Evolutionary conservation across 2,113 vertebrate species (phyloP).

Genomic region (Corythornis vintsioides): DNA sequence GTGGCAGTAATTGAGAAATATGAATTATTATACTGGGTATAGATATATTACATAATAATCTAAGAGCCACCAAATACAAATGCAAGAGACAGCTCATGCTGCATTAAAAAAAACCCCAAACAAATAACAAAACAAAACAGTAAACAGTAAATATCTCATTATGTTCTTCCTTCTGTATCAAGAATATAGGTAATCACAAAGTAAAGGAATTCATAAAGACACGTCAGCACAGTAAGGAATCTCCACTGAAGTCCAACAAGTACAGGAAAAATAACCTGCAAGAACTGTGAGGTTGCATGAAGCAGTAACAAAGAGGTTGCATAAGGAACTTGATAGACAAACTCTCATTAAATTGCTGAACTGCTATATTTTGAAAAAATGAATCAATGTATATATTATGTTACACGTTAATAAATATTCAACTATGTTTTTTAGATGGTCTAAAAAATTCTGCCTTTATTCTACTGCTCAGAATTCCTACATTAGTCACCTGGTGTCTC

Average conservation of each 20-base stretch:
- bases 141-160: background rate
- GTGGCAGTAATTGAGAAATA: background rate
- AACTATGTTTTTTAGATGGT: background rate
- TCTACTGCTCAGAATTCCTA: background rate
- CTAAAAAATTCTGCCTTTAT: background rate
- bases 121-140: background rate
- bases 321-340: background rate
- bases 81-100: background rate
- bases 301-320: background rate
- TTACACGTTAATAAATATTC: background rate
- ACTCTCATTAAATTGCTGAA: background rate
- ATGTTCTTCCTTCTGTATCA: background rate
- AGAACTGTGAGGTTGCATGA: background rate
- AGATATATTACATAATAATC: background rate
- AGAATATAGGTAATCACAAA: background rate
- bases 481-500: conserved; percentile 3
- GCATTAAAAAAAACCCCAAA: background rate
- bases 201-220: background rate
- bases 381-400: background rate
- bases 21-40: background rate
- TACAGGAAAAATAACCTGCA: background rate
- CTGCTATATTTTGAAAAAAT: background rate
- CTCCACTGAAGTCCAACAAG: background rate
- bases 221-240: background rate
- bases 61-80: background rate